Conservation (phyloP, 2,113 vertebrate genomes). For the Macaca fascicularis region DNA sequence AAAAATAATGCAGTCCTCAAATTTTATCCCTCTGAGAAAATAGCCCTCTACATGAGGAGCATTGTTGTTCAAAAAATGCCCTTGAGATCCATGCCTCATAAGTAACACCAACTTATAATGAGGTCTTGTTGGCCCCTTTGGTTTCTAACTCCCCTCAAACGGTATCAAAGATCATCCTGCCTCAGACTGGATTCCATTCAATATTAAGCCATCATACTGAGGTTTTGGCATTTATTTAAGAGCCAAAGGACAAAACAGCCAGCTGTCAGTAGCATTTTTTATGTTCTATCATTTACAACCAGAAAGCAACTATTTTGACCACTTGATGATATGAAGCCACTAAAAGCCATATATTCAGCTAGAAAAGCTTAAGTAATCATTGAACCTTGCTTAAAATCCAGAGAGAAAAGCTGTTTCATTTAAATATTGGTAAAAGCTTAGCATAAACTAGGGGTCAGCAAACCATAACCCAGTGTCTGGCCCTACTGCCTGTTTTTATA, state of each 20-base stretch:
- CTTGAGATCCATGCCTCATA: background rate
- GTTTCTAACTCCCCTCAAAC: background rate
- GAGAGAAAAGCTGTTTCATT: background rate
- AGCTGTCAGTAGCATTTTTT: background rate
- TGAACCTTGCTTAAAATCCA: background rate
- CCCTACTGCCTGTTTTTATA: background rate
- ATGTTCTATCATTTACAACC: background rate
- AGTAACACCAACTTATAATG: background rate
- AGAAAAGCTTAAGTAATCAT: background rate
- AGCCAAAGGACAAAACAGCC: background rate
- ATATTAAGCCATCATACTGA: background rate
- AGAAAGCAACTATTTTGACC: slow-evolving; percentile 14
- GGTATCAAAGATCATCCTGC: background rate
- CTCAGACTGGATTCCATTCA: background rate
- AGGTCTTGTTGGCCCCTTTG: background rate
- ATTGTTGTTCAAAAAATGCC: background rate
- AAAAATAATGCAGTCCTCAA: background rate
- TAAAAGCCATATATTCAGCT: background rate
- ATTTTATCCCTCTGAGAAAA: slow-evolving; percentile 8
- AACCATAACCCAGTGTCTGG: background rate
- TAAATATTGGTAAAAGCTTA: background rate
- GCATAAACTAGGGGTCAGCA: background rate
- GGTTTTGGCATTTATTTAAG: background rate
- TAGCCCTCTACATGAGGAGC: background rate
- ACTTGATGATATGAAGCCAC: background rate